These are phyloP conservation scores for Mythimna vitellina DNA, from an alignment of 2,888 invertebrate genomes.

Conservation along the genomic window DNA sequence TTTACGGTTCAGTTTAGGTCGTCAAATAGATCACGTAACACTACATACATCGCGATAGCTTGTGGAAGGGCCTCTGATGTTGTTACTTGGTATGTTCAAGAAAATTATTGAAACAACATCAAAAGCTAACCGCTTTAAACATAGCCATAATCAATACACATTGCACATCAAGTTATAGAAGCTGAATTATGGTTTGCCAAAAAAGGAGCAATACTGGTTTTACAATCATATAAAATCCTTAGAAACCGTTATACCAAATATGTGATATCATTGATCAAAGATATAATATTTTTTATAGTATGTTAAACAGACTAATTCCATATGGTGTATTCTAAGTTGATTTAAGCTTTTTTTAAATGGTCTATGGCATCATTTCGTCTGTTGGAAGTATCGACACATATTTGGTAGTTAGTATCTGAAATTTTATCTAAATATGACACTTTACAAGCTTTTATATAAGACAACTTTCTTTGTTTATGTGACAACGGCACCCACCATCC, in stretches of 20 bases:
- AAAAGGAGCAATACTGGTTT: neutral
- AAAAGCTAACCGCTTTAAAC: neutral
- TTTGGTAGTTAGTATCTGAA: neutral
- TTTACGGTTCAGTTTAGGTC: no score
- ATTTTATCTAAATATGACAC: neutral
- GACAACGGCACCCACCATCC: neutral
- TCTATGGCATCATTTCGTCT: neutral
- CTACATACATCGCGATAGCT: no score
- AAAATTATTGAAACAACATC: conserved; percentile 3
- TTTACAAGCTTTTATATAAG: neutral
- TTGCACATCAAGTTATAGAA: no score
- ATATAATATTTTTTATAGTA: neutral
- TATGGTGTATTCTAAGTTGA: neutral
- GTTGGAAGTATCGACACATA: neutral
- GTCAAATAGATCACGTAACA: no score
- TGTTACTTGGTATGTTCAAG: neutral
- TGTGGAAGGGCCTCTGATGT: no score
- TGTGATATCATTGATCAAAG: neutral
- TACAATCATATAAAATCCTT: conserved; percentile 1
- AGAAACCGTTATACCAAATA: neutral
- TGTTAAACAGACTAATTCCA: neutral
- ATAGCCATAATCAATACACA: neutral
- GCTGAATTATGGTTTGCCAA: neutral
- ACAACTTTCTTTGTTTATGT: neutral
- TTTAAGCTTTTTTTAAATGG: neutral